Evolutionary conservation across 2,797 vertebrate species (phyloP).

Genomic region (Synaphobranchus kaupii): DNA sequence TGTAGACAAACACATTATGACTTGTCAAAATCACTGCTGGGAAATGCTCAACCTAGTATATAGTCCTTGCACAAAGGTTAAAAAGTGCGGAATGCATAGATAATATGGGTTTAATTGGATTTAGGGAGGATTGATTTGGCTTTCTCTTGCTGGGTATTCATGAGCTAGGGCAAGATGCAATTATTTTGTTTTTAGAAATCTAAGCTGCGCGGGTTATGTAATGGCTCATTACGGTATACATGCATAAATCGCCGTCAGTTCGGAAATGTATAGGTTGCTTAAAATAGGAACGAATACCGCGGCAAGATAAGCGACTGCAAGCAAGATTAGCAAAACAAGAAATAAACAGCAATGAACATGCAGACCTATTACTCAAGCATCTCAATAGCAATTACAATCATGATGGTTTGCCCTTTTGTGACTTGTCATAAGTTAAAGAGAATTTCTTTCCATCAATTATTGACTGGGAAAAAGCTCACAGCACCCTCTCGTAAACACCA

Average conservation of each 20-base stretch:
- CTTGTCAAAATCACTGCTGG: neutral
- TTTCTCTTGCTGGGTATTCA: neutral
- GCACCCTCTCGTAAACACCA: neutral
- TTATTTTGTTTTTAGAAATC: neutral
- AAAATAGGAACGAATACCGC: conserved; percentile 1
- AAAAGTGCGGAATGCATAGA: neutral
- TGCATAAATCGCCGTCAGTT: neutral
- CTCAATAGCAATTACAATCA: neutral
- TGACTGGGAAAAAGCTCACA: neutral
- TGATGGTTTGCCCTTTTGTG: neutral
- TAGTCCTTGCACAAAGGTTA: neutral
- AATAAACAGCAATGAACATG: conserved; percentile 5
- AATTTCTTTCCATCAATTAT: neutral
- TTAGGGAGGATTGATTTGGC: neutral
- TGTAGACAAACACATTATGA: conserved; percentile 18
- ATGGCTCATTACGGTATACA: neutral
- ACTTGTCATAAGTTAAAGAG: neutral
- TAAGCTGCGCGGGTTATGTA: neutral
- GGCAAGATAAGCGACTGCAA: conserved; percentile 31
- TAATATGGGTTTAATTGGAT: conserved; percentile 9
- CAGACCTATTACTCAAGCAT: neutral
- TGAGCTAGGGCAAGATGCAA: neutral
- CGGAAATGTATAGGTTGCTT: neutral
- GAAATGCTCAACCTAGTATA: neutral
- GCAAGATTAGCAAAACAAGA: conserved; percentile 19